Percentiles rank a stretch among this genome's conserved stretches.
These are phyloP conservation scores for Ladona fulva DNA, from an alignment of 1,140 invertebrate species.

Conservation along the genomic window DNA sequence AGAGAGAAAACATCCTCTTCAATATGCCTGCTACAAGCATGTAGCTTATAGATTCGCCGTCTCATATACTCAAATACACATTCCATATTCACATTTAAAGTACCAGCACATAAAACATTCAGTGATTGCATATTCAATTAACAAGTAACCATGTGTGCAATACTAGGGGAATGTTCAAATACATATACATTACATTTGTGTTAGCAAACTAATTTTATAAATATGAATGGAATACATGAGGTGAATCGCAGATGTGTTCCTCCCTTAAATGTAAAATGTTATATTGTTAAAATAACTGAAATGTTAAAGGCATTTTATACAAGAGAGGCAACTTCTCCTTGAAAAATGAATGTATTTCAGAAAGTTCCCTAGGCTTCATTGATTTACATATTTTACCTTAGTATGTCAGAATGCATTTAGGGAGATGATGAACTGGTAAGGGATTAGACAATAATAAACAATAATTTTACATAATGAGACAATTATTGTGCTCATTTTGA, in stretches of 20 bases:
- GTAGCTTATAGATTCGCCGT: neutral
- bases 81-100: conserved; percentile 1
- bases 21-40: too few species aligned
- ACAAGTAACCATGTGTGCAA: neutral
- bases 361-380: neutral
- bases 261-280: neutral
- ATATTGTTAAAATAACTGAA: neutral
- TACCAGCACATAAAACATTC: conserved; percentile 1
- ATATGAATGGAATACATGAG: conserved; percentile 6
- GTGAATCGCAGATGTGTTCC: neutral
- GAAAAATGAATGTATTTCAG: neutral
- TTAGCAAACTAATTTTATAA: neutral
- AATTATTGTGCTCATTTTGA: neutral
- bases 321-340: neutral
- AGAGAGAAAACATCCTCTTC: neutral
- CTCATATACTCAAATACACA: neutral
- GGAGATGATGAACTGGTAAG: neutral
- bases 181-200: conserved; percentile 3
- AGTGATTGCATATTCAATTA: neutral
- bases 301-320: neutral
- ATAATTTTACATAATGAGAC: neutral
- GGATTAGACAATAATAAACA: neutral
- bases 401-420: neutral
- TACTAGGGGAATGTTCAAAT: conserved; percentile 4
- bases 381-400: neutral